Evolutionary conservation across 2,113 vertebrate species (phyloP), one percentile per base, ranked within the genome.

Genomic region (Meleagris gallopavo): DNA sequence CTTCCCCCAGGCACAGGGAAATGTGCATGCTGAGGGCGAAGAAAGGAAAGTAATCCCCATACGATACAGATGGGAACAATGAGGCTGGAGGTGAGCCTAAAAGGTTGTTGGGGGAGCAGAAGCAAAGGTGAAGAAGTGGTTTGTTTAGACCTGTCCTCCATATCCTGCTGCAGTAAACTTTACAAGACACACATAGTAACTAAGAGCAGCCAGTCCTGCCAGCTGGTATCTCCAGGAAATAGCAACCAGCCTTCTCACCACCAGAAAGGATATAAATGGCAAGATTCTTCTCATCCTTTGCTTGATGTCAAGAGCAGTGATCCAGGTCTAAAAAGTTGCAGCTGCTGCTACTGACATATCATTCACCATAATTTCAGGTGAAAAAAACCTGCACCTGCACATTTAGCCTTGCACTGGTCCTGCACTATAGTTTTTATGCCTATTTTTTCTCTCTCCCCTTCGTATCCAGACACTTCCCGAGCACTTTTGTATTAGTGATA

Each of bases 401-500:
- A 95, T 88, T 84, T 77, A 89, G 54, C n/a, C 8, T 79, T 64
- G 81, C 64, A 46, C 79, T 86, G 77, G 45, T 81, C 81, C 48
- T 67, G n/a, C 85, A 91, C 80, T 88, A 77, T 93, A 89, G 52
- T 55, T 66, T 92, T 95, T 73, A 76, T 89, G 50, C 86, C 92
- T 94, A 61, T 83, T 90, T 87, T 87, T 92, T 81, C 76, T 67
- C 83, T 76, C 40, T 86, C 70, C 48, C 36, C 66, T 96, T 70
- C 90, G n/a, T 62, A 66, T 83, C 89, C 84, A 95, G 95, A 82
- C 92, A 93, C 57, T 92, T 95, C 81, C 58, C 8, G 78, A 95
- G 52, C 93, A 95, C 67, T 96, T 97, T 96, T 93, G 91, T 80
- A 90, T 94, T 91, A 95, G 94, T 75, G 97, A 98, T 97, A 97